A percentile compares a stretch with the other conserved stretches of the same genome.
Conservation (phyloP, 2,113 vertebrate species). For the Gymnorhina tibicen region DNA sequence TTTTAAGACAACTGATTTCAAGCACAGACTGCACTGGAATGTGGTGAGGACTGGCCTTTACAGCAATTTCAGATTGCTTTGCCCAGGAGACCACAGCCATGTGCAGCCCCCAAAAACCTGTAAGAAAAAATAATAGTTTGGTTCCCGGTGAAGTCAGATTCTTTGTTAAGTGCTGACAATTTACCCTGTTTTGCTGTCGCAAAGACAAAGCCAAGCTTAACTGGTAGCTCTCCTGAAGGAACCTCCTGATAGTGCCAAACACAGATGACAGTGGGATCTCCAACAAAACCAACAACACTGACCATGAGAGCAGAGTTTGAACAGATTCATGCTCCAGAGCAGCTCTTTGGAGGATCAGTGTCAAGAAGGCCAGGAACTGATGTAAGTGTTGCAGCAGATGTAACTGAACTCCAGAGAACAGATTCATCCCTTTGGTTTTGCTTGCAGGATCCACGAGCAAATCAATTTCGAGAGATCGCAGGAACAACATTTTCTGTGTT, state of each 20-base stretch:
- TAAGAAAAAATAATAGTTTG: not conserved
- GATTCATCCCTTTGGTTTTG: not conserved
- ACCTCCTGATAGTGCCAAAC: accelerated
- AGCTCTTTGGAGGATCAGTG: not conserved
- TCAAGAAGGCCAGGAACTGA: not conserved
- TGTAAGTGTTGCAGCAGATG: not conserved
- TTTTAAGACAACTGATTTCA: not conserved
- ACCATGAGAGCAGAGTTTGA: not conserved
- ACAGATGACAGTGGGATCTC: not conserved
- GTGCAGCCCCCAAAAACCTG: not conserved
- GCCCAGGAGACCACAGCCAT: not conserved
- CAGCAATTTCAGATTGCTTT: not conserved
- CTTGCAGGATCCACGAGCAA: not conserved
- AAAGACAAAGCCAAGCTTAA: not conserved
- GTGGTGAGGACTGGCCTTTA: not conserved
- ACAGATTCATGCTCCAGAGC: not conserved
- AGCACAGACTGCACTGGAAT: not conserved
- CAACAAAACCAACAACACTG: not conserved
- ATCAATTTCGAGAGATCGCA: not conserved
- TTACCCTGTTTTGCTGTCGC: not conserved
- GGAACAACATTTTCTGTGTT: not conserved
- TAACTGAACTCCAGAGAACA: not conserved
- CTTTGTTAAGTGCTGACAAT: not conserved
- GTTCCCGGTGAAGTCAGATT: not conserved
- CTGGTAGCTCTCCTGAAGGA: not conserved